Conservation (phyloP, 2,888 invertebrate species). For the Erannis defoliaria region DNA sequence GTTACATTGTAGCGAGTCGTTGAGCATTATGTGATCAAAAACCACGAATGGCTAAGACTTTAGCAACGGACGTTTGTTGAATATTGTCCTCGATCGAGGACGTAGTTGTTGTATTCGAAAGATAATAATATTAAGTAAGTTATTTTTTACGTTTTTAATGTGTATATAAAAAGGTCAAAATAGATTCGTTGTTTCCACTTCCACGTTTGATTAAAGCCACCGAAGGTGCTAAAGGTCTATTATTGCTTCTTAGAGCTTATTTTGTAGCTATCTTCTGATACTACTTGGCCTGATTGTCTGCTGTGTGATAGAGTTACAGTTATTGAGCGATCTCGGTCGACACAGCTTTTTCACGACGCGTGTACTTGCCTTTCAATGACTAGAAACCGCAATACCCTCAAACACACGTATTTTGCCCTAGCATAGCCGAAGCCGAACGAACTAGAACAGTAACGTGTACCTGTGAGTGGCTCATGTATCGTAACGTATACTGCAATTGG, state of each 20-base stretch:
- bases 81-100: constrained; percentile 81
- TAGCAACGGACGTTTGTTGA: constrained; percentile 84
- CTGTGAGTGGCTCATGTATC: constrained; percentile 55
- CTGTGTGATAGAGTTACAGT: constrained; percentile 31
- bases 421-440: background rate
- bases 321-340: constrained; percentile 14
- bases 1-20: constrained; percentile 81
- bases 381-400: background rate
- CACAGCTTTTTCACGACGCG: constrained; percentile 15
- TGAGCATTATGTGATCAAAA: constrained; percentile 85
- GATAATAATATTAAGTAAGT: constrained; percentile 87
- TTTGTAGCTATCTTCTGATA: constrained; percentile 58
- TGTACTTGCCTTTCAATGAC: constrained; percentile 2
- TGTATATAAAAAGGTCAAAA: constrained; percentile 81
- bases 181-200: constrained; percentile 81
- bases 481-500: constrained; percentile 51
- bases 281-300: constrained; percentile 35
- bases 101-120: constrained; percentile 86
- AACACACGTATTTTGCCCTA: background rate
- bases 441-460: background rate
- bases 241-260: constrained; percentile 78
- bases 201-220: constrained; percentile 78
- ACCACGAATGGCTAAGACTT: constrained; percentile 81
- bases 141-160: constrained; percentile 87
- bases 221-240: constrained; percentile 86